Evolutionary conservation across 2,888 invertebrate genomes (phyloP).

Genomic region (Acrobasis repandana): DNA sequence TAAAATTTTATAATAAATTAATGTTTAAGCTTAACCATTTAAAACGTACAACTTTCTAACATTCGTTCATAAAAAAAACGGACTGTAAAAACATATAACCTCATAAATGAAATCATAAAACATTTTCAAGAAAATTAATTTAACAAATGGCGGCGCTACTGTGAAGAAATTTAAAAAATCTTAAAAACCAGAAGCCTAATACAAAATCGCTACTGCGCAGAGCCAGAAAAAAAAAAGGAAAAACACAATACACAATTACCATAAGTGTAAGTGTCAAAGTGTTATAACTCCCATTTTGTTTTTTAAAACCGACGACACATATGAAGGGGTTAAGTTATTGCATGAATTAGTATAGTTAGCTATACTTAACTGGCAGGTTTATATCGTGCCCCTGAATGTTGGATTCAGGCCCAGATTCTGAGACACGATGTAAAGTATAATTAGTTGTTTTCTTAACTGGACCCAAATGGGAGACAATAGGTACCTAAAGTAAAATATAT

Average conservation of each 20-base stretch:
- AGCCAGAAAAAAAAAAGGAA: not conserved
- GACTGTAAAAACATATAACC: no score
- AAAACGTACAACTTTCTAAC: no score
- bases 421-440: not conserved
- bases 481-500: no score
- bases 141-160: no score
- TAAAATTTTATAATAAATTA: no score
- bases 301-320: constrained; percentile 20
- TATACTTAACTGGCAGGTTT: not conserved
- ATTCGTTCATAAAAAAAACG: no score
- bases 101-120: no score
- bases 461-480: no score
- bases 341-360: constrained; percentile 10
- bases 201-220: not conserved
- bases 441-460: no score
- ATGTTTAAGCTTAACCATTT: no score
- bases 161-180: no score
- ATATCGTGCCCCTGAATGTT: not conserved
- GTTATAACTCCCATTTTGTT: constrained; percentile 29
- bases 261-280: constrained; percentile 41
- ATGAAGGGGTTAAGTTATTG: constrained; percentile 13
- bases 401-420: not conserved
- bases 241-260: constrained; percentile 30
- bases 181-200: constrained; percentile 8
- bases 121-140: no score